Evolutionary conservation across 2,888 invertebrate species (phyloP).

Genomic region (Yponomeuta evonymella): DNA sequence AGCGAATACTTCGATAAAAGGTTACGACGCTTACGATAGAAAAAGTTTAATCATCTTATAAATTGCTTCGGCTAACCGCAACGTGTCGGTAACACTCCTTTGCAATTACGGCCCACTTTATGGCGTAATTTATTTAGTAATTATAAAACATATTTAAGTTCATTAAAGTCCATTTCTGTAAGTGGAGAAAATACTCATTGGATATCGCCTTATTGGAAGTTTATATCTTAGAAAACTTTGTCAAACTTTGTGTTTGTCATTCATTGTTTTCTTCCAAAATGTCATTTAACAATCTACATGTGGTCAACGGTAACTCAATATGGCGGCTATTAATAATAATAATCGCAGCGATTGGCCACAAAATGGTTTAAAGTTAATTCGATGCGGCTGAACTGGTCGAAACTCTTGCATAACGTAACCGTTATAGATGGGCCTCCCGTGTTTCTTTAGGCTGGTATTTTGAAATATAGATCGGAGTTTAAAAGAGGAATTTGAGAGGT

Average conservation of each 20-base stretch:
- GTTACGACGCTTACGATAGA: conserved; percentile 7
- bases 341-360: conserved; percentile 68
- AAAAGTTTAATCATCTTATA: conserved; percentile 6
- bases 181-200: background rate
- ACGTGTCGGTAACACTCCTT: conserved; percentile 4
- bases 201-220: background rate
- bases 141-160: background rate
- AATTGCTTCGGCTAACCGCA: conserved; percentile 5
- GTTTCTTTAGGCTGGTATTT: conserved; percentile 34
- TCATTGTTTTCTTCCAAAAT: background rate
- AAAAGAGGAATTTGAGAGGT: conserved; percentile 42
- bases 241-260: no score
- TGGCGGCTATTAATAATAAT: conserved; percentile 57
- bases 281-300: conserved; percentile 11
- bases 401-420: conserved; percentile 60
- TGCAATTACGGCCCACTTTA: background rate
- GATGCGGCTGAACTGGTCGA: conserved; percentile 56
- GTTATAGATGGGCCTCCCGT: conserved; percentile 42
- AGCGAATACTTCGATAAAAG: background rate
- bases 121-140: background rate
- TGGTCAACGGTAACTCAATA: conserved; percentile 56
- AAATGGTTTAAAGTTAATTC: conserved; percentile 70
- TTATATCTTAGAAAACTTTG: background rate
- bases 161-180: background rate
- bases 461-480: conserved; percentile 31